A percentile compares a stretch with the other conserved stretches of the same genome.
phyloP scores from a whole-genome alignment of 2,113 vertebrate species.

The Falco punctatus region DNA sequence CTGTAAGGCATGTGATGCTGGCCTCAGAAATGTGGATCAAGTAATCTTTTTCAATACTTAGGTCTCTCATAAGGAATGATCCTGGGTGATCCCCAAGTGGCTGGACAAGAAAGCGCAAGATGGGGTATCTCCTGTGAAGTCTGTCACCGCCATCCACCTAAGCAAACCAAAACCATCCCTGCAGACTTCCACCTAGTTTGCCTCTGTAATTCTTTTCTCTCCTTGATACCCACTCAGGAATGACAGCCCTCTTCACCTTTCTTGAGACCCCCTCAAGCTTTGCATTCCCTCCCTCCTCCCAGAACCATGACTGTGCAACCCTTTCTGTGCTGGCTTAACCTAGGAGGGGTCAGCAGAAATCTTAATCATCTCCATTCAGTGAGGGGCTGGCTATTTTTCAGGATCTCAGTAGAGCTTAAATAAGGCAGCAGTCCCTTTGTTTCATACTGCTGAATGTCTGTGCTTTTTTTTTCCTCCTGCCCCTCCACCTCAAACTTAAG shows the following conservation, averaged over 20 bases:
- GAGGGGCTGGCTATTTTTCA: background rate
- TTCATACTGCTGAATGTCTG: background rate
- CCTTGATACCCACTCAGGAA: background rate
- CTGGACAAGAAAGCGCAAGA: background rate
- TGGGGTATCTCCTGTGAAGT: background rate
- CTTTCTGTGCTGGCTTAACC: background rate
- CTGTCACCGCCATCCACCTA: background rate
- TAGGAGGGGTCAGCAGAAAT: background rate
- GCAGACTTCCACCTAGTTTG: background rate
- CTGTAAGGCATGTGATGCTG: background rate
- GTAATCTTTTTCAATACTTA: background rate
- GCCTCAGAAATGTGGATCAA: background rate
- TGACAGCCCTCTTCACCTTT: background rate
- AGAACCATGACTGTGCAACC: background rate
- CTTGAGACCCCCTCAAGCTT: background rate
- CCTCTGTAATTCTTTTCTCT: background rate
- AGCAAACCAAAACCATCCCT: background rate
- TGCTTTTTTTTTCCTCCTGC: background rate
- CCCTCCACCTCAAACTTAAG: conserved; percentile 58
- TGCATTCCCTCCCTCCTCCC: background rate
- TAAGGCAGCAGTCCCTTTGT: background rate
- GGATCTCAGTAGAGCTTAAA: background rate
- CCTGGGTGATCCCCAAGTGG: background rate
- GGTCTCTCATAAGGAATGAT: background rate
- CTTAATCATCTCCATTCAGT: background rate